Evolutionary conservation across 2,797 vertebrate genomes (phyloP), one percentile per base, ranked within the genome.

Genomic region (Pyrocephalus nanus): DNA sequence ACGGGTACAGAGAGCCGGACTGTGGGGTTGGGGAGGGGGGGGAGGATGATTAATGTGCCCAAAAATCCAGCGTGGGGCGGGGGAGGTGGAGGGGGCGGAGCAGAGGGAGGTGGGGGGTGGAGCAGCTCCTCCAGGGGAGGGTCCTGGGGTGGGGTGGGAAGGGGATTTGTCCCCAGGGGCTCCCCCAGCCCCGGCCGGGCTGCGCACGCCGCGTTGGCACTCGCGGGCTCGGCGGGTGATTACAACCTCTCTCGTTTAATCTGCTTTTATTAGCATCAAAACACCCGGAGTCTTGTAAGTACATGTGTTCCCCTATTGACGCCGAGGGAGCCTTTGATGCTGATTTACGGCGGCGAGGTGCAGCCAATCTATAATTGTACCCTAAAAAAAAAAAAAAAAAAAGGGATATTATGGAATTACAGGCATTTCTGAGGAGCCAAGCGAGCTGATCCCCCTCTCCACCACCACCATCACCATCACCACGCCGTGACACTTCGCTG

Each of bases 241-340:
- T 88, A 96, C 97, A 96, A 96, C 96, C 40, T 42, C 96, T 96
- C 96, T 96, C 10, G 71, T 96, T 97, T 97, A 97, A 97, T 94
- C 97, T 96, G 80, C 55, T 97, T 98, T 98, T 98, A 98, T 97
- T 96, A 97, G 98, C 98, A 97, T 98, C 97, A 97, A 45, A 97
- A 97, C 97, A 96, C 96, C 96, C 95, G 70, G 51, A 94, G 94
- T 97, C 97, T 92, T 98, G 97, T 95, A 96, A 97, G 96, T 95
- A 97, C 97, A 96, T 96, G 98, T 96, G 97, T 86, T 92, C 94
- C 83, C 50, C 88, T 85, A 90, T 93, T 96, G 97, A 97, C 92
- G 96, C 95, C 15, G 77, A 87, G 72, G 96, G 95, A 90, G 95
- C 96, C 97, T 98, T 97, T 98, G 97, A 98, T 97, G 97, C 97